Base-by-base conservation (phyloP, 2,797 vertebrate species). In the Perodicticus potto region DNA sequence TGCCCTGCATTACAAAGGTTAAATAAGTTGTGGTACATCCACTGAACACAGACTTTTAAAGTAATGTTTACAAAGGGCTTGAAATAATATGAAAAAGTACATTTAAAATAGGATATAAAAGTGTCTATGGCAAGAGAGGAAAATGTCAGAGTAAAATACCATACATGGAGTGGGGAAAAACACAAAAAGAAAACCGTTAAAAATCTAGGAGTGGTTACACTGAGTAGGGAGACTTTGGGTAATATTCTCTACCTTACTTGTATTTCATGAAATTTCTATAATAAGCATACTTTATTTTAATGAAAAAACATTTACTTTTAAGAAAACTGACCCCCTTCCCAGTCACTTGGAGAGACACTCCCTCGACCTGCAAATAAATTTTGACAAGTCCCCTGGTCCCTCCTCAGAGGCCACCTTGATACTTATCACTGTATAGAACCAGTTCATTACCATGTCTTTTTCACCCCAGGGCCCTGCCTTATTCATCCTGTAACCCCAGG, bases 361-460 rank as follows among this genome's bases (percentile, higher is more conserved):
- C 19, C 34, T 7, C 25, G 45, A 70, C 32, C 32, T 34, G 27
- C 29, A 45, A 4, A 43, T 8, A 12, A 80, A 12, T 11, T 29
- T 17, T 22, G 59, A 77, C 11, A 49, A 7, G 1, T 13, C 23
- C 13, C 49, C 5, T 17, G 55, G 37, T 49, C 53, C 40, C 20
- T 78, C 40, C 32, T 29, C 53, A 12, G 49, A 16, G 34, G 49
- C 17, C 37, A 7, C 7, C 70, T 40, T 9, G 23, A 13, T 19
- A 29, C 37, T 0, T 22, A 14, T 17, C 69, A 59, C 27, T 2
- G n/a, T 14, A 45, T 7, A n/a, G 61, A n/a, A 34, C 10, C 17
- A 4, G 10, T 12, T 6, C 37, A n/a, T 45, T 45, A 12, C 57
- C 11, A 1, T 16, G 43, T 20, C 53, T 2, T 0, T 23, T n/a